Conservation (phyloP, 2,797 vertebrate species). For the Brachyrhaphis roseni region DNA sequence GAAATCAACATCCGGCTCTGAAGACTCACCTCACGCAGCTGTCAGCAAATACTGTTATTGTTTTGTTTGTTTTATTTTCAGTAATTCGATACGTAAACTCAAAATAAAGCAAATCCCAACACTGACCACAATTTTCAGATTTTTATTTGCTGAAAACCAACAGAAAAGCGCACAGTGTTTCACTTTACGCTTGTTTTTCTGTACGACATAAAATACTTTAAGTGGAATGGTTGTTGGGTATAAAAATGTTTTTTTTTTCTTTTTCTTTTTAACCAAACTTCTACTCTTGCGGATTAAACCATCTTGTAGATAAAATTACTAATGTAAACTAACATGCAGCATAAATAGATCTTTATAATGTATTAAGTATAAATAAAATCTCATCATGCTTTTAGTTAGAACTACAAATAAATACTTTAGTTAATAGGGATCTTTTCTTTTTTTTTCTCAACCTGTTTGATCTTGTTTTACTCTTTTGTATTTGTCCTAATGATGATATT, state of each 20-base stretch:
- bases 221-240: not conserved
- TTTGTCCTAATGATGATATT: not conserved
- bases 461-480: not conserved
- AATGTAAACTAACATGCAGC: not conserved
- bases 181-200: not conserved
- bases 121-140: not conserved
- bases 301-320: not conserved
- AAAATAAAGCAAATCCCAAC: not conserved
- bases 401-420: not conserved
- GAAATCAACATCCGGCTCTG: conserved; percentile 66
- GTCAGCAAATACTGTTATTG: not conserved
- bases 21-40: no score
- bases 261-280: not conserved
- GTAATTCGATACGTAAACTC: not conserved
- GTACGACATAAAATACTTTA: not conserved
- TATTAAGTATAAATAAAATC: not conserved
- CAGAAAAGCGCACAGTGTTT: not conserved
- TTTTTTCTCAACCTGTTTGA: not conserved
- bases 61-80: not conserved
- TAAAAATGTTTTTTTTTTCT: not conserved
- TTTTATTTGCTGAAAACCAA: not conserved
- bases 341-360: not conserved
- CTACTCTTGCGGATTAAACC: not conserved
- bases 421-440: not conserved
- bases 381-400: not conserved